Base-by-base conservation (phyloP, 2,113 vertebrate genomes). In the Alligator mississippiensis region DNA sequence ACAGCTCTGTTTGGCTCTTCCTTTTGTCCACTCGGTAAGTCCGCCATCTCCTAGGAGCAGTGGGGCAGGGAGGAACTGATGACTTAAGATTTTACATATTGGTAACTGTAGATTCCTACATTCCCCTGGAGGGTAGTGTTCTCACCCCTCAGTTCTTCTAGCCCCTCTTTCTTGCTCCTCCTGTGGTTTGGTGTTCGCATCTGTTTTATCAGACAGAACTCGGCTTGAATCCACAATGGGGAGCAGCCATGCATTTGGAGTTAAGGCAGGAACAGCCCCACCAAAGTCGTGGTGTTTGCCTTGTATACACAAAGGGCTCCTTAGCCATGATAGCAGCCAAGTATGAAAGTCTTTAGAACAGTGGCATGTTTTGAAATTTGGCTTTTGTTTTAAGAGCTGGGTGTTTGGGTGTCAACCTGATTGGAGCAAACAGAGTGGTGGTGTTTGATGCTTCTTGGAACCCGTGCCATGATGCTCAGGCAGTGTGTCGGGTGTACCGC, bases 401-500 rank as follows among this genome's bases (percentile, higher is more conserved):
- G 30, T 99, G 99, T 96, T 97, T 99, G 92, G 99, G 99, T 25
- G 99, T 99, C 81, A 99, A 99, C 96, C 97, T 99, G 90, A 99
- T 99, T 11, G 99, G 99, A 25, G 99, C 99, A 64, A 99, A 99
- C 96, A 98, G 99, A 6, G 99, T 99, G 47, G 99, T 99, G 64
- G 99, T 99, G 81, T 99, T 99, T 60, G 99, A 99, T 5, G 99
- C 99, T 64, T 99, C 99, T 58, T 99, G 99, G 99, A 99, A 99
- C 96, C 99, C 99, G 0, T 99, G 99, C 93, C 99, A 99, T 1
- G 99, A 99, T 0, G 99, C 99, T 34, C 99, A 99, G 97, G 99
- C 99, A 0, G 99, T 99, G 77, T 99, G 99, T 81, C 97, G 99
- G 10, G 99, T 99, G 78, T 99, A 99, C 95, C 99, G 99, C 87